Evolutionary conservation across 2,113 vertebrate species (phyloP).

Genomic region (Calyptomena viridis): DNA sequence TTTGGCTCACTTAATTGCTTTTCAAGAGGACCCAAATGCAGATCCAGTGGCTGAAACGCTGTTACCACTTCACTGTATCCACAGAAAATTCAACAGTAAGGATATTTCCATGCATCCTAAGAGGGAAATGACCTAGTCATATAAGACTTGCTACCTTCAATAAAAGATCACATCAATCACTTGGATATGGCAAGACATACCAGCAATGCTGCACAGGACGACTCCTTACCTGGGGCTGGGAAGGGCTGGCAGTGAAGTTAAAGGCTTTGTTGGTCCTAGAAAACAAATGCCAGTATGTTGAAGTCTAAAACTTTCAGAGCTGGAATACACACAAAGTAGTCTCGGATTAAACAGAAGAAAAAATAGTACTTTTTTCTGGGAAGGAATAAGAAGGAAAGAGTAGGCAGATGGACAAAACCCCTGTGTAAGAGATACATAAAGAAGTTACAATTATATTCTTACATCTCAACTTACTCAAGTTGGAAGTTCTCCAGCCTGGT

Average conservation of each 20-base stretch:
- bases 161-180: neutral
- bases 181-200: neutral
- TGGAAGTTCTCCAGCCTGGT: slow-evolving; percentile 76
- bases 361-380: too few species aligned
- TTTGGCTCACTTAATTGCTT: neutral
- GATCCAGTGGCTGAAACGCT: neutral
- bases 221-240: slow-evolving; percentile 80
- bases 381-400: neutral
- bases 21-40: neutral
- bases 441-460: neutral
- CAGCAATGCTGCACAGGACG: neutral
- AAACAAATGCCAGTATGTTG: slow-evolving; percentile 9
- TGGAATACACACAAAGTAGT: neutral
- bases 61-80: neutral
- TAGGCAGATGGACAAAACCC: neutral
- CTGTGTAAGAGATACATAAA: neutral
- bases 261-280: slow-evolving; percentile 75
- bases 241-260: slow-evolving; percentile 80
- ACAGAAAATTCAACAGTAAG: neutral
- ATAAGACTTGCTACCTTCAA: neutral
- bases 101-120: neutral
- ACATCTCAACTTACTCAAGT: slow-evolving; percentile 71
- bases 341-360: neutral
- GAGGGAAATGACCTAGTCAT: neutral
- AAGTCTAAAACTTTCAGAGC: neutral